Conservation (phyloP, 2,113 vertebrate genomes). For the Rafetus swinhoei region DNA sequence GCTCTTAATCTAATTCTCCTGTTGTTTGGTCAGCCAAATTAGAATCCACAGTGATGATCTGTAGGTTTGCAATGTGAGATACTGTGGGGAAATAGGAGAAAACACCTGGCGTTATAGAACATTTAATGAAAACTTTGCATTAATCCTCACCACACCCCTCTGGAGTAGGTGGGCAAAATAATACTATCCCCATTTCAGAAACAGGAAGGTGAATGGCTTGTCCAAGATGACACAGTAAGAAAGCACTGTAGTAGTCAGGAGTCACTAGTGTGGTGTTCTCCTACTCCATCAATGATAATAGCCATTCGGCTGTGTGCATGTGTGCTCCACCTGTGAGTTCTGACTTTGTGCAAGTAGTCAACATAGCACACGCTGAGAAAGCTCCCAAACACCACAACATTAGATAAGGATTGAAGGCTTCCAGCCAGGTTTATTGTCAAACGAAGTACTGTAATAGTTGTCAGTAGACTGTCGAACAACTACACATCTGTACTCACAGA, state of each 20-base stretch:
- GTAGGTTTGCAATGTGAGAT: conserved; percentile 27
- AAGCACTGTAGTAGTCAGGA: background rate
- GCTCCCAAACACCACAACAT: too few species aligned
- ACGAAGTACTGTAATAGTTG: too few species aligned
- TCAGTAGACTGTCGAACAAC: too few species aligned
- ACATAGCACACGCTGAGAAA: too few species aligned
- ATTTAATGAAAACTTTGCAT: background rate
- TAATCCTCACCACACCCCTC: background rate
- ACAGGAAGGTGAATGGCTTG: background rate
- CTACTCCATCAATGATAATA: too few species aligned
- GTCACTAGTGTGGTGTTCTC: too few species aligned
- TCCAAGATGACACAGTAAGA: background rate
- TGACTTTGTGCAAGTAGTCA: too few species aligned
- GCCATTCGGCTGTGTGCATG: too few species aligned
- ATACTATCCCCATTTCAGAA: background rate
- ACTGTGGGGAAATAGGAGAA: conserved; percentile 36
- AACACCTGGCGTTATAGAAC: background rate
- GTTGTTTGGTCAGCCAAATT: background rate
- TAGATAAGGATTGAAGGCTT: too few species aligned
- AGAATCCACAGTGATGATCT: conserved; percentile 1
- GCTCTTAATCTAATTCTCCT: conserved; percentile 11
- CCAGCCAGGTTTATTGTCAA: too few species aligned
- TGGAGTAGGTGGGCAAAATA: background rate
- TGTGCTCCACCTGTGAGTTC: too few species aligned
- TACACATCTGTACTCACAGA: too few species aligned